These are phyloP conservation scores for Clistopyga incitator DNA, from an alignment of 2,888 invertebrate species.

Conservation along the genomic window DNA sequence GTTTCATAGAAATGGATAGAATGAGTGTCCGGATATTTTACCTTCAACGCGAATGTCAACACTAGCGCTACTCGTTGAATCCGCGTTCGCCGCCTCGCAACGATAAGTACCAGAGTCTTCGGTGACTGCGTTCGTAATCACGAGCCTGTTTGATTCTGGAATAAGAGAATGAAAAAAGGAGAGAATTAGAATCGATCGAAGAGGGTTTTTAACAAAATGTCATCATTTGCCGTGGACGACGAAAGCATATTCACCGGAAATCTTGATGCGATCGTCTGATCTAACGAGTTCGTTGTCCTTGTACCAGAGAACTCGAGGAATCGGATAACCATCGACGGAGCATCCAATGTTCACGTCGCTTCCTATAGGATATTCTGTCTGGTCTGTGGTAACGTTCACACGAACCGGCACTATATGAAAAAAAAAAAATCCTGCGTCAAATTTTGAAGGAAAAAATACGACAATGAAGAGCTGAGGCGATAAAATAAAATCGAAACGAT, in stretches of 20 bases:
- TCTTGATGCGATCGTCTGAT: constrained; percentile 86
- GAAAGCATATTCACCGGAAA: constrained; percentile 86
- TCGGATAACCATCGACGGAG: constrained; percentile 91
- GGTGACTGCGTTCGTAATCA: constrained; percentile 87
- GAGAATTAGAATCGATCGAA: no score
- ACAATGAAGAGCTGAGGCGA: constrained; percentile 32
- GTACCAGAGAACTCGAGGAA: constrained; percentile 92
- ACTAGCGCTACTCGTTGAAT: constrained; percentile 88
- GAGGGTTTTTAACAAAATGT: no score
- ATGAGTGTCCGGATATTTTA: constrained; percentile 80
- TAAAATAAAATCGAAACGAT: constrained; percentile 43
- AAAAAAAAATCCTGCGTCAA: constrained; percentile 73
- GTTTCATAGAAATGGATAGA: neutral
- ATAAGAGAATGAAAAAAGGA: constrained; percentile 56
- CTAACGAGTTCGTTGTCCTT: constrained; percentile 89
- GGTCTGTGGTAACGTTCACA: constrained; percentile 87
- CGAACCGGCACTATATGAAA: constrained; percentile 87
- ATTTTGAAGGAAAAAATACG: neutral
- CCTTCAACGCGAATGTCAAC: constrained; percentile 91
- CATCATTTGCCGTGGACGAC: constrained; percentile 22
- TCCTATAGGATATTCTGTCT: constrained; percentile 87
- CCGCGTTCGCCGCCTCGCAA: constrained; percentile 93
- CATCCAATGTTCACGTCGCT: constrained; percentile 90
- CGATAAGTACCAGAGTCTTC: constrained; percentile 93
- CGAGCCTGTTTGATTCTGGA: constrained; percentile 89